Evolutionary conservation across 2,113 vertebrate species (phyloP).

Genomic region (Cebidichthys violaceus): DNA sequence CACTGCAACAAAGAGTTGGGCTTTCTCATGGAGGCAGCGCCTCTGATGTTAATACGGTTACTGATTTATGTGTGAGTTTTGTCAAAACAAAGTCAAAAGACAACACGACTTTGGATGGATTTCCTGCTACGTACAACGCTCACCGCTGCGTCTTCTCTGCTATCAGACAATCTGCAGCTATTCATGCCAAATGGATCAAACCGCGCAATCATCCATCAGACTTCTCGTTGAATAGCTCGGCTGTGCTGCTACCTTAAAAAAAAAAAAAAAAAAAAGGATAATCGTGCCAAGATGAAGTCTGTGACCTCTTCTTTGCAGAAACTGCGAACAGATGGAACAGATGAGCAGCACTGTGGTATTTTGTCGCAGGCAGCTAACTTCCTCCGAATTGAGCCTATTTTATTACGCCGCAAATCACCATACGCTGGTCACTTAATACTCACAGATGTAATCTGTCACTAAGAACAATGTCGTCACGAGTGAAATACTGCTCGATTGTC

Average conservation of each 20-base stretch:
- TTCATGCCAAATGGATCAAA: slow-evolving; percentile 73
- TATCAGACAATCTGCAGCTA: slow-evolving; percentile 48
- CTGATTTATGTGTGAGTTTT: slow-evolving; percentile 60
- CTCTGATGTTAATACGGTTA: slow-evolving; percentile 43
- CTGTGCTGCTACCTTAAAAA: slow-evolving; percentile 67
- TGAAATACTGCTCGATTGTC: slow-evolving; percentile 30
- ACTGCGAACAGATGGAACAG: slow-evolving; percentile 68
- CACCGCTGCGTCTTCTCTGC: slow-evolving; percentile 9
- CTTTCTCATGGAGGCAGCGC: slow-evolving; percentile 17
- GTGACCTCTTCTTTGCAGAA: slow-evolving; percentile 67
- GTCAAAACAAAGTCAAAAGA: slow-evolving; percentile 57
- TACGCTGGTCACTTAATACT: slow-evolving; percentile 45
- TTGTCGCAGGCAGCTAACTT: slow-evolving; percentile 38
- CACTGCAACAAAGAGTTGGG: slow-evolving; percentile 68
- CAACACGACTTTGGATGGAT: slow-evolving; percentile 41
- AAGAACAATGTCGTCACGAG: slow-evolving; percentile 21
- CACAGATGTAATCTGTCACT: slow-evolving; percentile 58
- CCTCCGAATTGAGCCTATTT: slow-evolving; percentile 49
- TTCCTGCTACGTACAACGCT: slow-evolving; percentile 28
- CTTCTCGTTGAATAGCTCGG: slow-evolving; percentile 47
- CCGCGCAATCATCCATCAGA: slow-evolving; percentile 58
- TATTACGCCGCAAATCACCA: slow-evolving; percentile 57
- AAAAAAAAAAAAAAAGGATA: slow-evolving; percentile 82
- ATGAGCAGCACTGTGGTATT: slow-evolving; percentile 61
- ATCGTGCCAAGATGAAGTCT: slow-evolving; percentile 57